Conservation (phyloP, 1,140 invertebrate genomes). For the Yoshiicerus persimilis region DNA sequence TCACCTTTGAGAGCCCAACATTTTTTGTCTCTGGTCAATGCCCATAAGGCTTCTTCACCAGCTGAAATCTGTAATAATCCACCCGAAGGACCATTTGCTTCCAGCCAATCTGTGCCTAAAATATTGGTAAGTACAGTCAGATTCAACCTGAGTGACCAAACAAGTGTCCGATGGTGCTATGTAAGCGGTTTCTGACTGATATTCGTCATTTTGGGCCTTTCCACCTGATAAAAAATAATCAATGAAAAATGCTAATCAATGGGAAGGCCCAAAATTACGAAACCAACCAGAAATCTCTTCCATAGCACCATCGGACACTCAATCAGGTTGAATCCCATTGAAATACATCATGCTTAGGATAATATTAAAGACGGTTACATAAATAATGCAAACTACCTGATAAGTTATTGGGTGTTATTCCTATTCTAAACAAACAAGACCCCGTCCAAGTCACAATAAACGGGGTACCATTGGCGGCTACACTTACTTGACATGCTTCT, state of each 20-base stretch:
- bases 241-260: too few species aligned
- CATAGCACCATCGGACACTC: too few species aligned
- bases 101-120: conserved; percentile 64
- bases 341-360: too few species aligned
- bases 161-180: background rate
- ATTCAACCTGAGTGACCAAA: background rate
- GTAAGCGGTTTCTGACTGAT: background rate
- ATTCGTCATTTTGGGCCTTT: background rate
- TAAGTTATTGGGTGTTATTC: conserved; percentile 70
- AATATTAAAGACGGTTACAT: too few species aligned
- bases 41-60: conserved; percentile 84
- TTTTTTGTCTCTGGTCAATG: conserved; percentile 70
- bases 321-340: too few species aligned
- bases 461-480: conserved; percentile 77
- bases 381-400: conserved; percentile 58
- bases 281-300: too few species aligned
- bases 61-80: conserved; percentile 73
- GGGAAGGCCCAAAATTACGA: too few species aligned
- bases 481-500: conserved; percentile 80
- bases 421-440: conserved; percentile 73
- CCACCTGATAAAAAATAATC: background rate
- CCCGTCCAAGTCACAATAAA: conserved; percentile 83
- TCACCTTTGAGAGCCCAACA: conserved; percentile 45
- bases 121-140: background rate
- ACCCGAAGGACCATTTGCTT: conserved; percentile 68